Conservation (phyloP, 2,113 vertebrate species). For the Dryoscopus gambensis region DNA sequence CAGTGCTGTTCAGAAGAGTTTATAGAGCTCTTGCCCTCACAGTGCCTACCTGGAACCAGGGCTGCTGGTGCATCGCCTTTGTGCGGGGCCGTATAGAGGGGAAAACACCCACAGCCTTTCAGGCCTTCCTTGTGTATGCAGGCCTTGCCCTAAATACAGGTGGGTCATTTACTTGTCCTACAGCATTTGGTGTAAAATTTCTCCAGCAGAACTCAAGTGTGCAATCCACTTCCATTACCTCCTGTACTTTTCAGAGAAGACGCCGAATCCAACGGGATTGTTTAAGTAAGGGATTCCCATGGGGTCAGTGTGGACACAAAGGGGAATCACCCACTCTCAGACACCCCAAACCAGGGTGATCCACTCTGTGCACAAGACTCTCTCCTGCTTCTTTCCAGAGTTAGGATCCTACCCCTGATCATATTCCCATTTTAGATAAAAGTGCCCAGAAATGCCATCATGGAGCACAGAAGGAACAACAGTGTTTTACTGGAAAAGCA, state of each 20-base stretch:
- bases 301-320: rapidly evolving
- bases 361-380: not conserved
- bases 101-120: not conserved
- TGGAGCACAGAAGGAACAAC: not conserved
- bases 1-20: not conserved
- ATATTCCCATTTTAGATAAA: not conserved
- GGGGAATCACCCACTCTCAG: not conserved
- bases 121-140: not conserved
- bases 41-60: no score
- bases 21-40: not conserved
- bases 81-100: not conserved
- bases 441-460: rapidly evolving
- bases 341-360: not conserved
- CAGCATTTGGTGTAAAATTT: not conserved
- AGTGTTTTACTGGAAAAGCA: not conserved
- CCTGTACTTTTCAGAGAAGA: not conserved
- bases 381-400: not conserved
- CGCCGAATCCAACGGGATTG: not conserved
- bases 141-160: not conserved
- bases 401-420: not conserved
- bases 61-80: not conserved
- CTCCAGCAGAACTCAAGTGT: not conserved
- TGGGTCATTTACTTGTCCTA: not conserved
- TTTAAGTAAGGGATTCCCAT: rapidly evolving
- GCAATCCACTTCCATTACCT: not conserved